A percentile compares a stretch with the other conserved stretches of the same genome.
Conservation (phyloP, 2,888 invertebrate species). For the Ariolimax columbianus region DNA sequence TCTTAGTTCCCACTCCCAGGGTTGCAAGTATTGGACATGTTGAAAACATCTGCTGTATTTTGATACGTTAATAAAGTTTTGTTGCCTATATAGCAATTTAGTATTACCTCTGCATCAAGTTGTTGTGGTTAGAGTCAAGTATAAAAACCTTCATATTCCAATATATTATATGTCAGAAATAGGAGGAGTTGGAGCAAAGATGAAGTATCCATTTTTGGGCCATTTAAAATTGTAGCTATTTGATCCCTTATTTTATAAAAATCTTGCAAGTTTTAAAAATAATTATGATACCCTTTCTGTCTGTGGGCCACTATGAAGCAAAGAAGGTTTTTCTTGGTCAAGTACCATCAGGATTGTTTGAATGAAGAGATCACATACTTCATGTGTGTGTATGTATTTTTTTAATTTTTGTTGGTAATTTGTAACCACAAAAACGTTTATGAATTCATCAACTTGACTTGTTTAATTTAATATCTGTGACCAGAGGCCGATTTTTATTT, state of each 20-base stretch:
- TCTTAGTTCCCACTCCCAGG: neutral
- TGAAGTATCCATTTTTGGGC: neutral
- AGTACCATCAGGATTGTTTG: slow-evolving; percentile 47
- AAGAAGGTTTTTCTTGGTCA: slow-evolving; percentile 40
- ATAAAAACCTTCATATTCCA: neutral
- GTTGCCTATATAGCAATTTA: neutral
- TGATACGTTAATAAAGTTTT: neutral
- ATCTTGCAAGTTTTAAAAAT: neutral
- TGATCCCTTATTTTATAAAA: neutral
- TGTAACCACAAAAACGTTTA: neutral
- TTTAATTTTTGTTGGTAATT: neutral
- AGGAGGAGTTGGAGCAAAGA: slow-evolving; percentile 22
- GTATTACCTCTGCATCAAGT: neutral
- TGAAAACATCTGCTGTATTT: neutral
- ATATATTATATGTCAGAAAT: neutral
- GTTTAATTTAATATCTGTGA: neutral
- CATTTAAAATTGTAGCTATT: neutral
- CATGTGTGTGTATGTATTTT: slow-evolving; percentile 15
- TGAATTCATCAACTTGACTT: neutral
- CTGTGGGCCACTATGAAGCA: neutral
- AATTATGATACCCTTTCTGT: neutral
- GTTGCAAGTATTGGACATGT: neutral
- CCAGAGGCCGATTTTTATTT: too few species aligned
- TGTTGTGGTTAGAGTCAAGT: neutral
- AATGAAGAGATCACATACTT: slow-evolving; percentile 26